phyloP scores from a whole-genome alignment of 2,888 invertebrate species.

The Drosophila kokeensis region DNA sequence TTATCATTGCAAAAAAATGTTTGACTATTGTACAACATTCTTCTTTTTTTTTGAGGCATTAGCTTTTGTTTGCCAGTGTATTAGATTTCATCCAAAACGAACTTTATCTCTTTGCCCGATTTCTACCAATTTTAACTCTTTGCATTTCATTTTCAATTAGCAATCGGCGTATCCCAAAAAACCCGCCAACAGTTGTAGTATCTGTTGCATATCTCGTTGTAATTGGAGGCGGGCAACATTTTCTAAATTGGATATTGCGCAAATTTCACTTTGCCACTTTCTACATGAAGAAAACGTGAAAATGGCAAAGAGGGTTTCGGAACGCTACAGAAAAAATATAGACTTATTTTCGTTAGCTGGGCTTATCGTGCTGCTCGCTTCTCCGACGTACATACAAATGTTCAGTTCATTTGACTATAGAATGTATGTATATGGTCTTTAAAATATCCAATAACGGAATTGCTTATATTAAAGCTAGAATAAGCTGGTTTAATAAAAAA shows the following conservation, averaged over 20 bases:
- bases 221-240: conserved; percentile 57
- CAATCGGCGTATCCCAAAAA: not conserved
- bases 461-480: not conserved
- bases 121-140: conserved; percentile 43
- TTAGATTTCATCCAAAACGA: conserved; percentile 12
- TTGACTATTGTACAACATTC: conserved; percentile 54
- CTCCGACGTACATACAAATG: not conserved
- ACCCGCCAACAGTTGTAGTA: conserved; percentile 10
- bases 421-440: not conserved
- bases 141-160: conserved; percentile 66
- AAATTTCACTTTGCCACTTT: conserved; percentile 29
- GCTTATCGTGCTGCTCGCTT: not conserved
- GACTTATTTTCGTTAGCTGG: not conserved
- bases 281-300: not conserved
- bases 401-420: too few species aligned
- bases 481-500: not conserved
- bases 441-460: not conserved
- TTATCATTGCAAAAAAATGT: conserved; percentile 71
- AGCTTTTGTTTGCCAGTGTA: not conserved
- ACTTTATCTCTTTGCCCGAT: conserved; percentile 14
- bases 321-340: not conserved
- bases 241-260: conserved; percentile 48
- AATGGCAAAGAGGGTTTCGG: not conserved
- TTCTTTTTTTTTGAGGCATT: conserved; percentile 11
- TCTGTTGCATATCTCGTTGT: conserved; percentile 29